Evolutionary conservation across 2,888 invertebrate species (phyloP), one percentile per base, ranked within the genome.

Genomic region (Platycheirus rosarum): DNA sequence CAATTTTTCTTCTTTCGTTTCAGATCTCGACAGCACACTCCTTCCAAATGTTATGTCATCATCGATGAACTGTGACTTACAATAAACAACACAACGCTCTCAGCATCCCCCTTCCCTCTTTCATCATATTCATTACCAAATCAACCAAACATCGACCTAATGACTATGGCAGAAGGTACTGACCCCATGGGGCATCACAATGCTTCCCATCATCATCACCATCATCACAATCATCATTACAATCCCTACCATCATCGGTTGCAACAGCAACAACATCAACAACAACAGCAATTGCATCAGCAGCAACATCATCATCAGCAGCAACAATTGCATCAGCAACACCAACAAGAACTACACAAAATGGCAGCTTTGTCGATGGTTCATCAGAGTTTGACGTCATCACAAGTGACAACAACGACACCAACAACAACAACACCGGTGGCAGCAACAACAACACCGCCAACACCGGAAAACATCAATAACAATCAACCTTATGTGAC

Each of bases 161-260:
- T 94, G 94, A 94, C 94, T 92, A 94, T 94, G 94, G 94, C 94
- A 91, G 93, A 93, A 92, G 92, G 92, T 90, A 92, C 92, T 90
- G 92, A 92, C 92, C 93, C 91, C 91, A 93, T 91, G 91, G 92
- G 91, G 91, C 92, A 91, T 88, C 89, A 90, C 86, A 88, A 89
- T 86, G 87, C 89, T 85, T 26, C 37, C 40, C 57, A 57, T 57
- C 89, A 89, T 86, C 89, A 89, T 84, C 87, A 87, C 76, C 89
- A 88, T 74, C 88, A 89, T 74, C 88, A 89, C 49, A 87, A 89
- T 42, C 88, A 88, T 35, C 88, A 85, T 53, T 75, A 84, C 35
- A 68, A 74, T 42, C 73, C 76, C 18, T 69, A 77, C 71, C 84
- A 84, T 57, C 84, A 71, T 55, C 76, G 73, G 51, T 66, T 69